Evolutionary conservation across 2,113 vertebrate species (phyloP), one percentile per base, ranked within the genome.

Genomic region (Mellivora capensis): DNA sequence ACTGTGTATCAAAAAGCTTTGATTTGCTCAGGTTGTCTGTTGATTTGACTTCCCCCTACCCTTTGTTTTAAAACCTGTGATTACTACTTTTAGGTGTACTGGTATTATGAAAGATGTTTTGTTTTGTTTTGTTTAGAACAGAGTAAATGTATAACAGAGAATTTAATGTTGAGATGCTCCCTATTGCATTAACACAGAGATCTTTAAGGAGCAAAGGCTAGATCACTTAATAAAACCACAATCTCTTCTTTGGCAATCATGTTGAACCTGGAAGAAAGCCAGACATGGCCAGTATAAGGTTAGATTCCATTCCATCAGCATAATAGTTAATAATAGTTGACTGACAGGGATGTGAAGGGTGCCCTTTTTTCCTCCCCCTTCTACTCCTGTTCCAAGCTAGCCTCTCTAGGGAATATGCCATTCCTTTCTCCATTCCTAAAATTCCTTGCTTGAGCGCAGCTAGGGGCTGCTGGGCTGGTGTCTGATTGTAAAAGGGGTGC

Each of bases 351-450:
- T 95, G 57, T 95, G 87, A 96, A 96, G 93, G 85, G 96, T 96
- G 87, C 97, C 52, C 52, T 94, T 37, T 94, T 86, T 87, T 44
- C 87, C 87, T 74, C 31, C 77, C 37, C 8, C 13, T 49, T 59
- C 59, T 61, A 89, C 52, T 71, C 69, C 95, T 91, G 93, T 97
- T 98, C 96, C 94, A 81, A 39, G 37, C 87, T 91, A 79, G 92
- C 96, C 97, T 98, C 97, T 98, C 95, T 92, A 98, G 95, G 97
- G 97, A 98, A 98, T 96, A 85, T 44, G 81, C 93, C 95, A 97
- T 98, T 97, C 97, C 98, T 96, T 96, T 98, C 94, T 69, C 98
- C 97, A 97, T 97, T 98, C 98, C 96, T 98, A 86, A 91, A 96
- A 98, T 98, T 98, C 98, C 94, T 98, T 77, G 54, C 87, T 62